phyloP scores from a whole-genome alignment of 1,140 invertebrate species.

The Subanguina moxae region DNA sequence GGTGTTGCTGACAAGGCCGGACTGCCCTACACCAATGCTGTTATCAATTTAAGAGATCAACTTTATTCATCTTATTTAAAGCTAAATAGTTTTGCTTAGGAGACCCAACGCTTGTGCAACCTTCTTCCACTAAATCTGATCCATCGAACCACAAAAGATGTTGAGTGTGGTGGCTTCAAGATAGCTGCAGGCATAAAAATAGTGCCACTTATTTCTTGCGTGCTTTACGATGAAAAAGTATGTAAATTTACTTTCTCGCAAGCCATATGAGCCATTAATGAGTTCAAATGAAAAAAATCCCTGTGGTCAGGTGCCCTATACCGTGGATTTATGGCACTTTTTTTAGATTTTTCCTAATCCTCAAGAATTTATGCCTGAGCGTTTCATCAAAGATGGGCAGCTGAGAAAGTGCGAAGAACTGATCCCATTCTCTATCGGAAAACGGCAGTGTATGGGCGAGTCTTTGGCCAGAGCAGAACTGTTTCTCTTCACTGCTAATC shows the following conservation, averaged over 20 bases:
- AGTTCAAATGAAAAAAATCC: too few relatives aligned
- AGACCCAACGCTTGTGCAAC: constrained; percentile 23
- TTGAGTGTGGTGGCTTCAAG: constrained; percentile 6
- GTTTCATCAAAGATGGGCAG: constrained; percentile 73
- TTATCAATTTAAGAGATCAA: constrained; percentile 17
- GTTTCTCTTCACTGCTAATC: background rate
- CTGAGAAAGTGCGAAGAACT: constrained; percentile 79
- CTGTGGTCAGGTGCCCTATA: too few relatives aligned
- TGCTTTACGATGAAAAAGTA: constrained; percentile 26
- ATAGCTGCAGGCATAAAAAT: constrained; percentile 13
- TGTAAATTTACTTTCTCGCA: too few relatives aligned
- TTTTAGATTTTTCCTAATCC: constrained; percentile 65
- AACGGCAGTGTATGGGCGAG: constrained; percentile 72
- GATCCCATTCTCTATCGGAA: constrained; percentile 77
- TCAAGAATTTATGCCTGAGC: constrained; percentile 73
- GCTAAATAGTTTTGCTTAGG: constrained; percentile 7
- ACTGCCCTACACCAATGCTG: constrained; percentile 30
- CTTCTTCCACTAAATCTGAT: constrained; percentile 22
- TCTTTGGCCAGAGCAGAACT: constrained; percentile 7
- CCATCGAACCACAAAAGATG: constrained; percentile 22
- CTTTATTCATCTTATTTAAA: background rate
- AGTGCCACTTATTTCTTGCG: constrained; percentile 22
- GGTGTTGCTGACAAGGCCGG: constrained; percentile 14
- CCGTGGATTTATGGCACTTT: background rate
- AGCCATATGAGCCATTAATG: too few relatives aligned